These are phyloP conservation scores for Jordanella pulchra DNA, from an alignment of 2,797 vertebrate genomes.

Conservation along the genomic window DNA sequence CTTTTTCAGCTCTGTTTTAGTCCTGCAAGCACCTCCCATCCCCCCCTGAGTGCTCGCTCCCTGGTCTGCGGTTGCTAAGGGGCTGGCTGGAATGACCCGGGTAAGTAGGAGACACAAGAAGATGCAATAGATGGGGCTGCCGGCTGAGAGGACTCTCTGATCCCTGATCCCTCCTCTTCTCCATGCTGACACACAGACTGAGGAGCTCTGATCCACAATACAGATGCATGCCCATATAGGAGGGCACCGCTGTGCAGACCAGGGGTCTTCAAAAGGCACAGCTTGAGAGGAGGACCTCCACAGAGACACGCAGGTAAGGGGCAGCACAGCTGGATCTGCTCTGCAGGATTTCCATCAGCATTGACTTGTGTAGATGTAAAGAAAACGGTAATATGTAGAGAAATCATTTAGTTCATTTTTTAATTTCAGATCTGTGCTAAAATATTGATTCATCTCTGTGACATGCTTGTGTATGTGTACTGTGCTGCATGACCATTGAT, in stretches of 20 bases:
- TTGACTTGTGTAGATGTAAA: constrained; percentile 31
- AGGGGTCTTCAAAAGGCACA: constrained; percentile 66
- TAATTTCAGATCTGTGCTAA: constrained; percentile 26
- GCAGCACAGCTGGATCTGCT: constrained; percentile 44
- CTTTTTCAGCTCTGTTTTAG: constrained; percentile 58
- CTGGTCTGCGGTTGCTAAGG: constrained; percentile 71
- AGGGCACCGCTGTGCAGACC: constrained; percentile 71
- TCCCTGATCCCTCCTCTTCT: constrained; percentile 61
- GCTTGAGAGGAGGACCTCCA: constrained; percentile 59
- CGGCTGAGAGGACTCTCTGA: constrained; percentile 67
- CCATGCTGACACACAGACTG: constrained; percentile 49
- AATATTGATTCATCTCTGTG: constrained; percentile 40
- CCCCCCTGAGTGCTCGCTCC: constrained; percentile 44
- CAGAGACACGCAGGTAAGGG: constrained; percentile 66
- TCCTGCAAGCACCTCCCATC: constrained; percentile 74
- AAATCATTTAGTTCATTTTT: constrained; percentile 27
- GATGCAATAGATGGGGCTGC: constrained; percentile 67
- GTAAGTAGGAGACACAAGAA: constrained; percentile 68
- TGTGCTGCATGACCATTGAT: constrained; percentile 72
- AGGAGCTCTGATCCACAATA: constrained; percentile 61
- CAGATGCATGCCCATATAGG: constrained; percentile 75
- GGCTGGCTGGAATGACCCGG: constrained; percentile 75
- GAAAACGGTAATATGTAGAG: constrained; percentile 24
- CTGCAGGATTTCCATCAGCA: constrained; percentile 38
- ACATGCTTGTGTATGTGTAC: constrained; percentile 41